These are phyloP conservation scores for Galago senegalensis DNA, from an alignment of 2,797 vertebrate species.

Conservation along the genomic window DNA sequence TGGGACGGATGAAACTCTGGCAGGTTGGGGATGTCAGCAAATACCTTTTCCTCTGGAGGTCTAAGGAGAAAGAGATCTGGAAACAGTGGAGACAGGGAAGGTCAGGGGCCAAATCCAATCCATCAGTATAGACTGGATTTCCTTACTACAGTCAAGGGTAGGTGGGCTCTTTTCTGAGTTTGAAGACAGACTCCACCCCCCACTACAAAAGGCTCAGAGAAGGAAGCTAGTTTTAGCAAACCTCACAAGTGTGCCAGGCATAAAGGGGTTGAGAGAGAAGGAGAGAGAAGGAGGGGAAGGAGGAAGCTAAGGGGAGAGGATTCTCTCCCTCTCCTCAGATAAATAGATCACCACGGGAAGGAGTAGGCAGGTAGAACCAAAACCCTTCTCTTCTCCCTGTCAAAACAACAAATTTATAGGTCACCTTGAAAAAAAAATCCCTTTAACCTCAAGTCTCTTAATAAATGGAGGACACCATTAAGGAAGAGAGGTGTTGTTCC, in stretches of 20 bases:
- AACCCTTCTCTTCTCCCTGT: slow-evolving; percentile 36
- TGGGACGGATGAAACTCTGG: not conserved
- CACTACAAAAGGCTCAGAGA: slow-evolving; percentile 1
- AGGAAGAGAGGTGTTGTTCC: not conserved
- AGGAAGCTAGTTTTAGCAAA: slow-evolving; percentile 49
- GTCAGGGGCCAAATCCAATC: not conserved
- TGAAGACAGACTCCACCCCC: not conserved
- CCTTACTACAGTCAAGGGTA: not conserved
- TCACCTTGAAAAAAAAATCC: slow-evolving; percentile 17
- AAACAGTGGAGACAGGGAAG: not conserved
- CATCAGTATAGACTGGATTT: slow-evolving; percentile 18
- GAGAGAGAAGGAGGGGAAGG: not conserved
- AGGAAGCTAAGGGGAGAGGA: not conserved
- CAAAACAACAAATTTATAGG: slow-evolving; percentile 61
- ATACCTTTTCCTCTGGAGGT: slow-evolving; percentile 40
- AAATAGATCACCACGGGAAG: slow-evolving; percentile 54
- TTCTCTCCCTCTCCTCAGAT: slow-evolving; percentile 24
- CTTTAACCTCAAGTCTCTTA: not conserved
- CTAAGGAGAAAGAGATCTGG: not conserved
- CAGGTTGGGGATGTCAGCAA: slow-evolving; percentile 24
- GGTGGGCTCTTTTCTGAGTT: not conserved
- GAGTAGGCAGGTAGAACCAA: slow-evolving; percentile 46
- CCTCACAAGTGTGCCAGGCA: not conserved
- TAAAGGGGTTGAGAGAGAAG: not conserved
- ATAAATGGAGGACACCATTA: not conserved